phyloP scores from a whole-genome alignment of 2,888 invertebrate species.

The Yponomeuta malinellus region DNA sequence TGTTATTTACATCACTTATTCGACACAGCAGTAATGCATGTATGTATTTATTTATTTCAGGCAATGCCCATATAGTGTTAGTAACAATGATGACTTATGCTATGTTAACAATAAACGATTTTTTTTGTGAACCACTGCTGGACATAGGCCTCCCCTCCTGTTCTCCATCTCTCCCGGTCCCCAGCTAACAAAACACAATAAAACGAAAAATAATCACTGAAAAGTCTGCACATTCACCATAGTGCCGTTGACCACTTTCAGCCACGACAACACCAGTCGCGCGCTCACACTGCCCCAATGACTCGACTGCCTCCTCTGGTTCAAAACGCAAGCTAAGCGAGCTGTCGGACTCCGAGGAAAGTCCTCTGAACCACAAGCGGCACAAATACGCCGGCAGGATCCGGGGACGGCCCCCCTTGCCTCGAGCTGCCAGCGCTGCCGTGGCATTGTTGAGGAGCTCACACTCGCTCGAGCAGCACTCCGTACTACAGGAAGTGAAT shows the following conservation, averaged over 20 bases:
- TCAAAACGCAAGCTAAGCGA: conserved; percentile 57
- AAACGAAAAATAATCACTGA: too few relatives aligned
- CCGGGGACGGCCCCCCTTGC: conserved; percentile 56
- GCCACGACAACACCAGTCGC: conserved; percentile 42
- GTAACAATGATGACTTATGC: too few relatives aligned
- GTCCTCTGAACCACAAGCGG: conserved; percentile 62
- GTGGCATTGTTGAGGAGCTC: conserved; percentile 43
- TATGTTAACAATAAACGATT: too few relatives aligned
- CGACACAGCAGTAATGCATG: too few relatives aligned
- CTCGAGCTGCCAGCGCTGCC: conserved; percentile 19
- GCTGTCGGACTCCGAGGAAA: conserved; percentile 46
- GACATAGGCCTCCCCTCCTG: too few relatives aligned
- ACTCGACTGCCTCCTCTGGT: conserved; percentile 48
- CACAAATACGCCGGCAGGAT: conserved; percentile 61
- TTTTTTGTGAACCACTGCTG: too few relatives aligned
- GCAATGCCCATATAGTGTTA: too few relatives aligned
- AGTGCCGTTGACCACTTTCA: conserved; percentile 21
- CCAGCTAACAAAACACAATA: too few relatives aligned
- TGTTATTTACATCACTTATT: too few relatives aligned
- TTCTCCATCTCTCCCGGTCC: too few relatives aligned
- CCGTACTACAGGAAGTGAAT: conserved; percentile 33
- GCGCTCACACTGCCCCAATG: conserved; percentile 33
- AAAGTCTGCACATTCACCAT: too few relatives aligned
- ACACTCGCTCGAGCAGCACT: conserved; percentile 46
- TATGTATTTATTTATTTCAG: too few relatives aligned